phyloP scores from a whole-genome alignment of 2,113 vertebrate genomes.

The Chaetorhynchus papuensis region DNA sequence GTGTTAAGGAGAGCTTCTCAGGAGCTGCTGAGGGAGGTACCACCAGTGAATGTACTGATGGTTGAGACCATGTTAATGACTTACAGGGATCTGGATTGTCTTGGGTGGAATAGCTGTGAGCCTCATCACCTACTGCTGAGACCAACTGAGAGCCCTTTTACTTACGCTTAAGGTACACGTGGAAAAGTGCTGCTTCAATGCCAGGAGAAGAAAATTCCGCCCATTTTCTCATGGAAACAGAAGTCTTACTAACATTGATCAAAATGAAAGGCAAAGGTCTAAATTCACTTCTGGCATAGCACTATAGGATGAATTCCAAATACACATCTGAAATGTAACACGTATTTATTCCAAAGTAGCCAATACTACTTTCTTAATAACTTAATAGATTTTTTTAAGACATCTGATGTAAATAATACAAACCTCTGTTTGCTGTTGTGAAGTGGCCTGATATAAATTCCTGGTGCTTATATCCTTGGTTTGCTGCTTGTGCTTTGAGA shows the following conservation, averaged over 20 bases:
- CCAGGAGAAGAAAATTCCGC: not conserved
- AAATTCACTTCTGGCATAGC: not conserved
- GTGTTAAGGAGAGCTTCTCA: not conserved
- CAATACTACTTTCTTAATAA: not conserved
- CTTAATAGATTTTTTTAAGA: not conserved
- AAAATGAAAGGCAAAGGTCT: not conserved
- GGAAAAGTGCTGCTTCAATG: not conserved
- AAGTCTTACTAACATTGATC: not conserved
- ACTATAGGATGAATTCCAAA: not conserved
- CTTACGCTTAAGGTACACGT: not conserved
- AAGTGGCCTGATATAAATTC: not conserved
- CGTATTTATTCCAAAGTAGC: not conserved
- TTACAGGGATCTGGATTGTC: not conserved
- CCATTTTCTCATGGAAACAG: not conserved
- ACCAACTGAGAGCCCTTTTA: not conserved
- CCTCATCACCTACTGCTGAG: not conserved
- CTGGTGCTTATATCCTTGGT: not conserved
- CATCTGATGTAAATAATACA: not conserved
- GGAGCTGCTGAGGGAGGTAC: not conserved
- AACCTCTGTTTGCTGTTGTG: not conserved
- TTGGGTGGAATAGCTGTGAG: not conserved
- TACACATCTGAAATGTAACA: not conserved
- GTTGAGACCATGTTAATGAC: not conserved
- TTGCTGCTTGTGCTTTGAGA: not conserved
- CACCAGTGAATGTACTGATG: not conserved